Evolutionary conservation across 2,797 vertebrate genomes (phyloP), one percentile per base, ranked within the genome.

Genomic region (Meriones psammophilus): DNA sequence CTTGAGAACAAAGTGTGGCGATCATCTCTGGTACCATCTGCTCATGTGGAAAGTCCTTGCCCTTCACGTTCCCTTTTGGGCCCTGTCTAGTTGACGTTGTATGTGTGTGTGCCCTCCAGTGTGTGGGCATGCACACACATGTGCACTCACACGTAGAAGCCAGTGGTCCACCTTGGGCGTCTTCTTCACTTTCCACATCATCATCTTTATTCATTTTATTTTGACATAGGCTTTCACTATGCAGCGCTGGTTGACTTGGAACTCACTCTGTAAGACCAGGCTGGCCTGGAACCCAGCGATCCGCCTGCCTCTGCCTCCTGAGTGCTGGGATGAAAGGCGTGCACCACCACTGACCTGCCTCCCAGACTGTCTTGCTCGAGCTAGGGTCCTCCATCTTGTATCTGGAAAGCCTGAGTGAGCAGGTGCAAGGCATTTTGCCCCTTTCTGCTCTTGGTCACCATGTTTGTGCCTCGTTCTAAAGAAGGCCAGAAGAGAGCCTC

Each of bases 61-160:
- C 33, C 28, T 3, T 4, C 7, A 7, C 7, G 0, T 1, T 36
- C 46, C 17, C 36, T 13, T 10, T 33, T 0, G 3, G 33, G 42
- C 18, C 6, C 14, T 74, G 20, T 54, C 58, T 10, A 56, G 58
- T 60, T 26, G 66, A 46, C n/a, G 33, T 17, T 0, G 60, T 42
- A 26, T 20, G 56, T 66, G 58, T 17, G 30, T 56, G 46, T 33
- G 4, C 13, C 20, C 5, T 5, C 4, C 20, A 5, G 26, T 20
- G 54, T 8, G 18, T 50, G 50, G 50, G 10, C 50, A 50, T 50
- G 46, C 7, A 50, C 46, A 50, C 1, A 7, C 20, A 1, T 30
- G 42, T 54, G 30, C 28, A 56, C 20, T 83, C 46, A 86, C 13
- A 10, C 36, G 13, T 8, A 87, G 66, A 69, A 9, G 46, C 10